phyloP scores from a whole-genome alignment of 1,140 invertebrate species.

The Procambarus clarkii region DNA sequence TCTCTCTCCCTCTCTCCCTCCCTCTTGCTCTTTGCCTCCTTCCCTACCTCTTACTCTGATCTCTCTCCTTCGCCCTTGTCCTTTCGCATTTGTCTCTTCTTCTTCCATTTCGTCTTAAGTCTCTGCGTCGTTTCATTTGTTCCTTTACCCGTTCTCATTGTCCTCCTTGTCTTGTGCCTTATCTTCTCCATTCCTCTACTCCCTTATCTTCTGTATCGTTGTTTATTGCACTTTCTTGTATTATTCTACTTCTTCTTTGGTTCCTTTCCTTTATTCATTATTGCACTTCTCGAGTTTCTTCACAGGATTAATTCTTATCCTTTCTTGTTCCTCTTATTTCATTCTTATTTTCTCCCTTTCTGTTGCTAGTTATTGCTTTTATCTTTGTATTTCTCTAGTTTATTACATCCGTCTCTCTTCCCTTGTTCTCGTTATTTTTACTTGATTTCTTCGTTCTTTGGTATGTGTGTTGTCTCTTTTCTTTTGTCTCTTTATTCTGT shows the following conservation, averaged over 20 bases:
- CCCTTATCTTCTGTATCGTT: no score
- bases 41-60: neutral
- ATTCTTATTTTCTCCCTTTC: neutral
- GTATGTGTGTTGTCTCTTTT: no score
- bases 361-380: neutral
- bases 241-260: neutral
- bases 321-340: neutral
- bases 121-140: no score
- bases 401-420: neutral
- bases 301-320: neutral
- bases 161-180: no score
- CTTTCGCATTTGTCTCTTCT: no score
- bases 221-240: neutral
- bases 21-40: neutral
- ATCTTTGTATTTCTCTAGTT: neutral
- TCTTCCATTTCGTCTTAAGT: no score
- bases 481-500: neutral
- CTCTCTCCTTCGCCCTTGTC: neutral
- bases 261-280: neutral
- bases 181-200: no score
- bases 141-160: no score
- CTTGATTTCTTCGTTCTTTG: neutral
- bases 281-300: neutral
- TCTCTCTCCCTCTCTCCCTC: constrained; percentile 7
- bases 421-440: neutral